A percentile compares a stretch with the other conserved stretches of the same genome.
These are phyloP conservation scores for Ctenosaura bakeri DNA, from an alignment of 2,797 vertebrate species.

Conservation along the genomic window DNA sequence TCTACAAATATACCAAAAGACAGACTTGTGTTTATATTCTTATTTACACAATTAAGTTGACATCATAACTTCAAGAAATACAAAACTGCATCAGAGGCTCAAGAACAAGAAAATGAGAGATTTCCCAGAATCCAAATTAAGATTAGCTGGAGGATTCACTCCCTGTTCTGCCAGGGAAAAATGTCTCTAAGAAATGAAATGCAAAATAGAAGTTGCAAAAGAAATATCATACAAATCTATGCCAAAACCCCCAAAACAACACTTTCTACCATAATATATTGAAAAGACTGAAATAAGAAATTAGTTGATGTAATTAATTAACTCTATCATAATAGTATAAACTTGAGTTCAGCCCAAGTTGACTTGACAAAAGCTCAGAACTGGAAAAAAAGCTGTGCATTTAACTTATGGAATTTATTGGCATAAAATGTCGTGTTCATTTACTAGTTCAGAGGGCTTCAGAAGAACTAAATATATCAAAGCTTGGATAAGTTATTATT, in stretches of 20 bases:
- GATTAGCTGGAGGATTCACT: conserved; percentile 21
- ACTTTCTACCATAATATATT: neutral
- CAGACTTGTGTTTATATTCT: conserved; percentile 47
- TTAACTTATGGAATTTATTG: neutral
- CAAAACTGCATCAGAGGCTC: conserved; percentile 23
- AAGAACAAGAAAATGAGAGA: conserved; percentile 45
- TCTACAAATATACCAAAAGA: conserved; percentile 43
- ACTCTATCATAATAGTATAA: neutral
- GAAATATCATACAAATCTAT: conserved; percentile 19
- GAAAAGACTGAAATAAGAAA: neutral
- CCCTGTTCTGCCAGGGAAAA: neutral
- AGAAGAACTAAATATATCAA: neutral
- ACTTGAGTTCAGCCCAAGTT: neutral
- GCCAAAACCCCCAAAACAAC: conserved; percentile 3
- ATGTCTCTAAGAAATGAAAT: conserved; percentile 1
- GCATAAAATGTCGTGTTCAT: neutral
- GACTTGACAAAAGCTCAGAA: neutral
- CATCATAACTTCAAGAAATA: conserved; percentile 3
- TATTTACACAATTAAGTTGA: conserved; percentile 44
- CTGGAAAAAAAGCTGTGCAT: neutral
- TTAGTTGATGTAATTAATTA: neutral
- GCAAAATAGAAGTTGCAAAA: neutral
- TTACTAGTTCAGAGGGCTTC: neutral
- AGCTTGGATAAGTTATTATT: no score
- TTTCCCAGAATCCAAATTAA: conserved; percentile 7